Percentiles rank a stretch among this genome's conserved stretches.
These are phyloP conservation scores for Trisateles emortualis DNA, from an alignment of 2,888 invertebrate species.

Conservation along the genomic window DNA sequence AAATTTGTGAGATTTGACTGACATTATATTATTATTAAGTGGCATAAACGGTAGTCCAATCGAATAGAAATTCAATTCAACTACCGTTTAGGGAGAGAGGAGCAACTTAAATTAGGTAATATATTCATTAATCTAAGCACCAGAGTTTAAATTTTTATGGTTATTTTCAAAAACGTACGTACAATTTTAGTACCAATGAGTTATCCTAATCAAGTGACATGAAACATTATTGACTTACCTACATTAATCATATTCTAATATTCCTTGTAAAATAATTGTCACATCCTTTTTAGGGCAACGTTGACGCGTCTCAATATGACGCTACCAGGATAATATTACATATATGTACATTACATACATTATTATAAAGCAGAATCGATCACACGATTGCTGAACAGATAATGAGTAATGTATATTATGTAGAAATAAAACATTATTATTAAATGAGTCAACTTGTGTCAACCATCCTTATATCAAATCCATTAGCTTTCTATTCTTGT, in stretches of 20 bases:
- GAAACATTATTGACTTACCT: conserved; percentile 4
- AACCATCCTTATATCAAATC: too few relatives aligned
- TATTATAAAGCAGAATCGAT: conserved; percentile 16
- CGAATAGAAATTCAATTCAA: too few relatives aligned
- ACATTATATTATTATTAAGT: too few relatives aligned
- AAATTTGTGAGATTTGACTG: too few relatives aligned
- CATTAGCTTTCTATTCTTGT: too few relatives aligned
- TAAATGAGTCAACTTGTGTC: too few relatives aligned
- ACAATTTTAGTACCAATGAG: not conserved
- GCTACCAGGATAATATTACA: conserved; percentile 11
- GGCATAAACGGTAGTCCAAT: too few relatives aligned
- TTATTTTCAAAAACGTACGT: not conserved
- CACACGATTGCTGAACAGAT: conserved; percentile 11
- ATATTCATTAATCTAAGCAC: too few relatives aligned
- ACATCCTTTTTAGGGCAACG: conserved; percentile 28
- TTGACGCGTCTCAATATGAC: conserved; percentile 28
- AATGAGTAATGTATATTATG: conserved; percentile 35
- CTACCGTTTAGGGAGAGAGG: too few relatives aligned
- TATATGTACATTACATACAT: conserved; percentile 7
- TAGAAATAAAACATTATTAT: too few relatives aligned
- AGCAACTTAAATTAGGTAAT: too few relatives aligned
- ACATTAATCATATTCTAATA: not conserved
- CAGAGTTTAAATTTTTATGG: too few relatives aligned
- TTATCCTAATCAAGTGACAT: not conserved
- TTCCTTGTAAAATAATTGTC: conserved; percentile 26